Evolutionary conservation across 2,113 vertebrate species (phyloP).

Genomic region (Sterna hirundo): DNA sequence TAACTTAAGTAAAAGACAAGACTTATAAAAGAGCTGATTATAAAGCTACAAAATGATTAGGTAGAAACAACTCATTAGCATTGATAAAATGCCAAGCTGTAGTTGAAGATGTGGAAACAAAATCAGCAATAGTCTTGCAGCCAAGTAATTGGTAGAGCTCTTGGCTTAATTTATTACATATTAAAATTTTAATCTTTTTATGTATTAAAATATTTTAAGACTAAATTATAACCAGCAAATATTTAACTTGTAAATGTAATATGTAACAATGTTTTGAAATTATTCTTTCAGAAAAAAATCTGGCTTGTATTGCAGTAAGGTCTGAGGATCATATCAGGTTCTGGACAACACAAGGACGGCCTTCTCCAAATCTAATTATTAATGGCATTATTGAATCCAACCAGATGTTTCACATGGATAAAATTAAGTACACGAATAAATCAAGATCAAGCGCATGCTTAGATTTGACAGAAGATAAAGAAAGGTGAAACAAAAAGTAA

Average conservation of each 20-base stretch:
- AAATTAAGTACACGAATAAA: slow-evolving; percentile 50
- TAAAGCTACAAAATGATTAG: not conserved
- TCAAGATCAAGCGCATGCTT: not conserved
- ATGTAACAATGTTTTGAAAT: not conserved
- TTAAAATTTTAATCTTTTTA: not conserved
- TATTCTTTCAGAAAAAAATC: not conserved
- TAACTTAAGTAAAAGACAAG: not conserved
- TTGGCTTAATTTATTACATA: not conserved
- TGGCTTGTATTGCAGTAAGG: not conserved
- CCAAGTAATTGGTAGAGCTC: not conserved
- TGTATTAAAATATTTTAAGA: not conserved
- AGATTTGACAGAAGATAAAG: slow-evolving; percentile 39
- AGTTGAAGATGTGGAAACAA: not conserved
- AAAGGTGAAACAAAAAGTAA: slow-evolving; percentile 44
- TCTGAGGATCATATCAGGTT: not conserved
- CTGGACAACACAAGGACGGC: not conserved
- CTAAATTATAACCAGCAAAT: not conserved
- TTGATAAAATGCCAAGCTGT: not conserved
- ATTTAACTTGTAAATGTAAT: not conserved
- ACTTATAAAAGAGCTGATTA: not conserved
- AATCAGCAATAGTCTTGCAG: not conserved
- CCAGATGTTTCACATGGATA: slow-evolving; percentile 56
- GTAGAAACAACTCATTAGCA: not conserved
- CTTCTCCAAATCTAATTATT: slow-evolving; percentile 27
- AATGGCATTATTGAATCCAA: slow-evolving; percentile 45